Evolutionary conservation across 2,113 vertebrate species (phyloP).

Genomic region (Reinhardtius hippoglossoides): DNA sequence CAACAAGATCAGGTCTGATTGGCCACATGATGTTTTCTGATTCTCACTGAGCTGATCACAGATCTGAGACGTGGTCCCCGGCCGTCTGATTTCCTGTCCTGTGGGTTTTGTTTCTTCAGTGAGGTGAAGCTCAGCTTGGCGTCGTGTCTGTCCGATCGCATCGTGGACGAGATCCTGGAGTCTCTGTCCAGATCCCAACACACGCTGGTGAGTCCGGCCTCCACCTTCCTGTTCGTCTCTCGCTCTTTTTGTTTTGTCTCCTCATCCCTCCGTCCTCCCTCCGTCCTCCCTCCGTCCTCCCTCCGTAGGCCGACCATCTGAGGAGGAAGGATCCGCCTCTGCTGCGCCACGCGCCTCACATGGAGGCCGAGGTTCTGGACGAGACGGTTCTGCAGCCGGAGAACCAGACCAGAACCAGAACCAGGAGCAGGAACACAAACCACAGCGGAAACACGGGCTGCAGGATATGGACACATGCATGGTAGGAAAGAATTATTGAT

Average conservation of each 20-base stretch:
- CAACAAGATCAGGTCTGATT: conserved; percentile 94
- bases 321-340: conserved; percentile 84
- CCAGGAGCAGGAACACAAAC: conserved; percentile 66
- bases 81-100: neutral
- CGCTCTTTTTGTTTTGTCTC: neutral
- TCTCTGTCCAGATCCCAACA: conserved; percentile 91
- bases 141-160: conserved; percentile 93
- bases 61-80: too few relatives aligned
- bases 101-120: conserved; percentile 72
- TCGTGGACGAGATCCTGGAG: conserved; percentile 96
- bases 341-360: conserved; percentile 81
- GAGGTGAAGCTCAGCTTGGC: conserved; percentile 94
- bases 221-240: neutral
- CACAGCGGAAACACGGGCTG: conserved; percentile 73
- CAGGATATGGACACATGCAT: conserved; percentile 88
- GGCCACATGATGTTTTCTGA: too few relatives aligned
- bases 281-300: too few relatives aligned
- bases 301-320: conserved; percentile 88
- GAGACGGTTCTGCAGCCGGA: conserved; percentile 84
- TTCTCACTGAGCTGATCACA: too few relatives aligned
- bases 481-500: conserved; percentile 72
- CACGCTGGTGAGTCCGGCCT: conserved; percentile 86
- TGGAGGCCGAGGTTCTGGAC: conserved; percentile 85
- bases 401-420: conserved; percentile 58
- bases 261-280: neutral